Base-by-base conservation (phyloP, 2,888 invertebrate species). In the Lordiphosa andalusiaca region DNA sequence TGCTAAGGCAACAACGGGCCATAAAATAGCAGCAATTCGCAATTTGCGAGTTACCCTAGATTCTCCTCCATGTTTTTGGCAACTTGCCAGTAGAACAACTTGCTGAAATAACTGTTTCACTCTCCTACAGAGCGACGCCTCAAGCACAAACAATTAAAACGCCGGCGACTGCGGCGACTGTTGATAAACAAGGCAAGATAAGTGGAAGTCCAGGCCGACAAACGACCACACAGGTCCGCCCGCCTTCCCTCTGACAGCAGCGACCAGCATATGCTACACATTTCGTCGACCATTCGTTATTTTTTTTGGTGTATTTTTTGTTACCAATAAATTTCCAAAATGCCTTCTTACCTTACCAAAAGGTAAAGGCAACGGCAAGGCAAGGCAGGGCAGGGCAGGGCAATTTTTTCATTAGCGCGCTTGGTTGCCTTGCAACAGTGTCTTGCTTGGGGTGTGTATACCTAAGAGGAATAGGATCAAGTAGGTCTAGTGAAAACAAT, bases 401-500 rank as follows among this genome's bases (percentile, higher is more conserved):
- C 69, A 74, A 82, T 78, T 77, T 78, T 77, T 78, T 80, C 83
- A 77, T 78, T 78, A 77, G 75, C 71, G 69, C 71, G 42, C 38
- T 42, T 47, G 51, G 51, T 41, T 16, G 41, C 50, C 36, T 41
- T 36, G 56, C 41, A 37, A 48, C 25, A 49, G 37, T 21, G 19
- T 56, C 41, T 57, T 37, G 12, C 25, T 25, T 25, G 40, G 40
- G 42, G 49, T 42, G 39, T 35, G 41, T 36, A 30, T 37, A 25
- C 25, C 67, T 49, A 47, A 37, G 38, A 39, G 37, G 44, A 51
- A 44, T 59, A 69, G 73, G 65, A 82, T 66, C 65, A 69, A 67
- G 64, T 54, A 70, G 30, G 30, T 30, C 64, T 60, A 66, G 66
- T 63, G 41, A 61, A 66, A 69, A 65, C 64, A 72, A 77, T 76